Evolutionary conservation across 2,797 vertebrate species (phyloP).

Genomic region (Labroides dimidiatus): DNA sequence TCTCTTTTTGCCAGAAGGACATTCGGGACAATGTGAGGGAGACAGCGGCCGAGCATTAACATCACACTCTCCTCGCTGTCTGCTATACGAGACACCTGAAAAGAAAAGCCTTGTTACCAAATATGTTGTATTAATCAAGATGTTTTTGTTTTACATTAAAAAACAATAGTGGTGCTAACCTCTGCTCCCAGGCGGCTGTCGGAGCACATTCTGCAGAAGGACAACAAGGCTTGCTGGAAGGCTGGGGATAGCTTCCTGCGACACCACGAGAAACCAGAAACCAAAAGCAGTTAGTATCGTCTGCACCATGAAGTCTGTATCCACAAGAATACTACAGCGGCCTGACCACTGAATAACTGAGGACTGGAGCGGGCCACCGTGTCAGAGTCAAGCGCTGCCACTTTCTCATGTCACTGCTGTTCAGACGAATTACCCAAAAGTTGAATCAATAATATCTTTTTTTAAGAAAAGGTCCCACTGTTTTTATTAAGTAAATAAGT

Average conservation of each 20-base stretch:
- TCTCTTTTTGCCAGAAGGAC: conserved; percentile 98
- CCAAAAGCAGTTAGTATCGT: conserved; percentile 37
- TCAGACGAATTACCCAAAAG: conserved; percentile 3
- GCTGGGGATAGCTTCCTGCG: conserved; percentile 92
- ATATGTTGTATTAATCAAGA: conserved; percentile 5
- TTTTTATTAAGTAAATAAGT: conserved; percentile 9
- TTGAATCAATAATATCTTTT: too few relatives aligned
- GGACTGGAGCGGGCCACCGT: conserved; percentile 8
- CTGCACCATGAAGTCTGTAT: conserved; percentile 37
- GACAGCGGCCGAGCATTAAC: conserved; percentile 97
- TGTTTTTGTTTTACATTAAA: not conserved
- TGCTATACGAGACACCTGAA: conserved; percentile 95
- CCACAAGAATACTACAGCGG: conserved; percentile 27
- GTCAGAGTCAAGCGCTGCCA: conserved; percentile 23
- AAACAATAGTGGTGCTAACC: conserved; percentile 79
- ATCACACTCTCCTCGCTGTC: conserved; percentile 97
- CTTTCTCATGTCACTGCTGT: conserved; percentile 26
- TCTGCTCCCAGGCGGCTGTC: conserved; percentile 97
- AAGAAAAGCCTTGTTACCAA: not conserved
- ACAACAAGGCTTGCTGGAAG: conserved; percentile 97
- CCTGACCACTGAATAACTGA: conserved; percentile 46
- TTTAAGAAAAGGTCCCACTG: not conserved
- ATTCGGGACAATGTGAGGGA: conserved; percentile 98
- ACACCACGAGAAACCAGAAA: conserved; percentile 48
- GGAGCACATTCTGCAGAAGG: conserved; percentile 98